These are phyloP conservation scores for Cephalopterus ornatus DNA, from an alignment of 2,113 vertebrate species.

Conservation along the genomic window DNA sequence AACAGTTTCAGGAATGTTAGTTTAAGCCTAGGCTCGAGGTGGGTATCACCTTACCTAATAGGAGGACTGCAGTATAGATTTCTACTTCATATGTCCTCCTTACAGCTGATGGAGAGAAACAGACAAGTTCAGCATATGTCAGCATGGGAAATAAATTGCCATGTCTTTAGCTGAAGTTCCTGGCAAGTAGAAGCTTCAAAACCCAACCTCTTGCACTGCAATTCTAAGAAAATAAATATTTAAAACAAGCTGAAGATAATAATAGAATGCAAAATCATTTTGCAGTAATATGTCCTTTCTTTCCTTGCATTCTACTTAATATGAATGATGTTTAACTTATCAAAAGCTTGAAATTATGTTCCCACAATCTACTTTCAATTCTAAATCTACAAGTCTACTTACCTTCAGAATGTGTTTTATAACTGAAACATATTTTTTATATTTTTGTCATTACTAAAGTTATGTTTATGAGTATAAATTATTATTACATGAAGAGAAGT, in stretches of 20 bases:
- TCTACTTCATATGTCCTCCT: not conserved
- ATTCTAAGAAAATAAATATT: not conserved
- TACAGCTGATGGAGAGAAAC: not conserved
- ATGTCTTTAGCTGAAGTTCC: not conserved
- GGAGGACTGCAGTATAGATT: not conserved
- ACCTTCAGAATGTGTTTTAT: not conserved
- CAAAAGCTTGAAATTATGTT: slow-evolving; percentile 19
- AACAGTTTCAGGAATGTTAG: not conserved
- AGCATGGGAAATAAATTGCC: not conserved
- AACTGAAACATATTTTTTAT: slow-evolving; percentile 15
- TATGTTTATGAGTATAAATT: slow-evolving; percentile 6
- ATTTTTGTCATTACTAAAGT: not conserved
- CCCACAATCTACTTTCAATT: slow-evolving; percentile 26
- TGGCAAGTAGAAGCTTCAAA: not conserved
- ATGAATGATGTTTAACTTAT: not conserved
- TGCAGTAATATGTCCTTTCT: not conserved
- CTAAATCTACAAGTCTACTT: slow-evolving; percentile 21
- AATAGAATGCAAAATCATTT: not conserved
- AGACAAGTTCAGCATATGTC: not conserved
- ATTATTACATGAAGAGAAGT: not conserved
- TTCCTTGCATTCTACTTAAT: not conserved
- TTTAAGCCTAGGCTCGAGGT: not conserved
- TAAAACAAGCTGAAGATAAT: not conserved
- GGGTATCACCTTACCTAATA: not conserved
- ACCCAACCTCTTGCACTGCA: not conserved